Base-by-base conservation (phyloP, 2,888 invertebrate genomes). In the Dolichopus griseipennis region DNA sequence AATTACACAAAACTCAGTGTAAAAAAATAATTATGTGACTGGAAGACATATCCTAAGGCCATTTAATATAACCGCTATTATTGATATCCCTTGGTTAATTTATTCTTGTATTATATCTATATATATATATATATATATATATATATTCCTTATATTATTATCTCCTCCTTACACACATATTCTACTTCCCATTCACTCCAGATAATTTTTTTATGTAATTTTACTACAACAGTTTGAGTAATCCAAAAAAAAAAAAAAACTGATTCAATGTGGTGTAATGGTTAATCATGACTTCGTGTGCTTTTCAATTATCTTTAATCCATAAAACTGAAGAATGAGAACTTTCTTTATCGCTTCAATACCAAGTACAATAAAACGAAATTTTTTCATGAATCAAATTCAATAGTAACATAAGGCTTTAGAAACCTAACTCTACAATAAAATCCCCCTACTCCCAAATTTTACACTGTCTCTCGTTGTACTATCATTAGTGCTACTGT, bases 1-100 rank as follows among this genome's bases (percentile, higher is more conserved):
- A 52, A 52, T 37, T 10, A 37, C 12, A 37, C 8, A 37, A 37
- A 37, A 37, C 37, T n/a, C 37, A 12, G 27, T 27, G 27, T 27
- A 41, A 41, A 15, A 52, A 52, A 52, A 52, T 52, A 52, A 52
- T 52, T 5, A 52, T 52, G 52, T 52, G 52, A 18, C 52, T 52
- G 52, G 52, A 6, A 52, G 15, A 52, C 6, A 52, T 52, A 18
- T 52, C 52, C 52, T 52, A 18, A 52, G 52, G 52, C 52, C 18
- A 52, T 52, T 15, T 27, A 18, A n/a, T 52, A 12, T 52, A 52
- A 18, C 52, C 52, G 52, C 18, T 52, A 52, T 52, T 52, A 52
- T 52, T 52, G 52, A 52, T 52, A 52, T 52, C 52, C 27, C 52
- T 52, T n/a, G n/a, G 18, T 52, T 52, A 52, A 52, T 52, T 52